Conservation (phyloP, 2,113 vertebrate species). For the Siniperca chuatsi region DNA sequence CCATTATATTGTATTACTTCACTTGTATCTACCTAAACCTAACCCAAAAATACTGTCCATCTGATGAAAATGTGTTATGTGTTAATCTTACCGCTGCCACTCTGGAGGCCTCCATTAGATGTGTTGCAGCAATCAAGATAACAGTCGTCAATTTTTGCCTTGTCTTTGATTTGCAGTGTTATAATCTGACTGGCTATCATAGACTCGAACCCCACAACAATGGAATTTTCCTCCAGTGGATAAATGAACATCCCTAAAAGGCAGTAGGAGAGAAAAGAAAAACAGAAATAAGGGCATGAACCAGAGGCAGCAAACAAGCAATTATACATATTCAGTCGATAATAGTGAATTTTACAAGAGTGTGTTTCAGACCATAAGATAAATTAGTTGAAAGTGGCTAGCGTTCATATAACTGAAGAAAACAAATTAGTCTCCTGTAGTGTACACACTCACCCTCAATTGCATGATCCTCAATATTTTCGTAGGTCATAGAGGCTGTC, state of each 20-base stretch:
- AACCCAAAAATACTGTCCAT: no score
- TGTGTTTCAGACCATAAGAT: not conserved
- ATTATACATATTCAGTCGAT: slow-evolving; percentile 7
- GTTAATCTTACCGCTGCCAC: slow-evolving; percentile 83
- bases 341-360: slow-evolving; percentile 6
- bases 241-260: slow-evolving; percentile 93
- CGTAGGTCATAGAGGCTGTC: slow-evolving; percentile 93
- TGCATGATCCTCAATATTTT: slow-evolving; percentile 91
- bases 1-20: not conserved
- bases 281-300: not conserved
- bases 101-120: slow-evolving; percentile 68
- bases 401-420: not conserved
- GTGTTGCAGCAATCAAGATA: slow-evolving; percentile 79
- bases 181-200: slow-evolving; percentile 87
- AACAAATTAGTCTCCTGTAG: slow-evolving; percentile 10
- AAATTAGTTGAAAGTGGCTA: not conserved
- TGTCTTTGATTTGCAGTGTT: slow-evolving; percentile 95
- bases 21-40: no score
- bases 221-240: slow-evolving; percentile 90
- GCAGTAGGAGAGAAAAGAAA: not conserved
- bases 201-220: slow-evolving; percentile 93
- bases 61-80: no score
- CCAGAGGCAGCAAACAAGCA: slow-evolving; percentile 8
- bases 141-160: slow-evolving; percentile 89
- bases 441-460: slow-evolving; percentile 88